phyloP scores from a whole-genome alignment of 1,140 invertebrate genomes.

The Ceratina japonica region DNA sequence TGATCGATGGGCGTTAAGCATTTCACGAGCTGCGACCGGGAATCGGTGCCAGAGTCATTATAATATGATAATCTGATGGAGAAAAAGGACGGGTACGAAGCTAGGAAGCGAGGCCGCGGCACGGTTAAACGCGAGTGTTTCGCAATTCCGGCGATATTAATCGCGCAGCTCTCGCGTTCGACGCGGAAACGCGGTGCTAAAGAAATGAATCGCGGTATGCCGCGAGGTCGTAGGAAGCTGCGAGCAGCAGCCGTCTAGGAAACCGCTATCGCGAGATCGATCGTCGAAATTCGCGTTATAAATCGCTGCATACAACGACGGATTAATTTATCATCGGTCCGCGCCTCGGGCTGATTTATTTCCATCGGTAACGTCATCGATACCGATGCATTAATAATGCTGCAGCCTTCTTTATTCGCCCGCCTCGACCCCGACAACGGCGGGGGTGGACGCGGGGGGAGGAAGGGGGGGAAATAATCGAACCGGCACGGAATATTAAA shows the following conservation, averaged over 20 bases:
- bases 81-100: background rate
- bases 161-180: background rate
- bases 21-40: slow-evolving; percentile 46
- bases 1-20: slow-evolving; percentile 61
- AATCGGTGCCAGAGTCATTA: slow-evolving; percentile 45
- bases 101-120: background rate
- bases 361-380: slow-evolving; percentile 49
- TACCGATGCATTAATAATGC: slow-evolving; percentile 48
- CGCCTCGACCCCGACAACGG: background rate
- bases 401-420: slow-evolving; percentile 37
- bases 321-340: slow-evolving; percentile 48
- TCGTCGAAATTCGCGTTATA: slow-evolving; percentile 41
- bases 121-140: no score
- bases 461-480: slow-evolving; percentile 21
- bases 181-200: background rate
- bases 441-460: no score
- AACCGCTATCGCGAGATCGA: slow-evolving; percentile 29
- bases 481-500: slow-evolving; percentile 33
- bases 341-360: slow-evolving; percentile 40
- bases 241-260: background rate
- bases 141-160: background rate
- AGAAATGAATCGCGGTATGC: background rate
- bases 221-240: background rate
- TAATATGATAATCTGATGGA: slow-evolving; percentile 56
- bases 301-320: slow-evolving; percentile 27